Evolutionary conservation across 2,113 vertebrate species (phyloP), one percentile per base, ranked within the genome.

Genomic region (Phylloscopus trochiloides): DNA sequence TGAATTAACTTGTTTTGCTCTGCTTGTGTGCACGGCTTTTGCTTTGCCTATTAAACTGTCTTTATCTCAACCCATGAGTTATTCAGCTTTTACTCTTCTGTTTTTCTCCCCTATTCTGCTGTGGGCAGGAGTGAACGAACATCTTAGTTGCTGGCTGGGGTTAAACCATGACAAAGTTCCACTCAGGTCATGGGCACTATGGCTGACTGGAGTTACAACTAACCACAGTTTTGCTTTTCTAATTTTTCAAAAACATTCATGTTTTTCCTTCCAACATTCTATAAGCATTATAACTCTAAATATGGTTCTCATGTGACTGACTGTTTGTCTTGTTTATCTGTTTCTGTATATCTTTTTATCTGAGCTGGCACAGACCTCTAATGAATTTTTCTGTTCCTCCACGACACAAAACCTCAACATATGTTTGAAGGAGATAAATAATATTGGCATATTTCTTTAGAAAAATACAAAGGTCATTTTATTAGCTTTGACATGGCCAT

Each of bases 301-400:
- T 75, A 84, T 18, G 34, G 17, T 81, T 80, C 62, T 90, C 34
- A 67, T 75, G 24, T 73, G 13, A 13, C 40, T 55, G 62, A 24
- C 17, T 90, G 12, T 17, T 14, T 86, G 40, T 38, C 16, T 79
- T 74, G n/a, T 47, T 70, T 87, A 40, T 38, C 4, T 70, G 11
- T 91, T 94, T 95, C 61, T 71, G 14, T 40, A n/a, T 50, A 38
- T 68, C 47, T n/a, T 73, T 24, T 76, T 65, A 86, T 65, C 24
- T 80, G 38, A 26, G 6, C 8, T 94, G 73, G n/a, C 19, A 67
- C 3, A 88, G 13, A 31, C 6, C 5, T 75, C 42, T 78, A 67
- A 63, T 18, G 15, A 85, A 57, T 63, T 78, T 75, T 52, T 90
- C 45, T 4, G 1, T 86, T 86, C 28, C 17, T 86, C 51, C 47